These are phyloP conservation scores for Drosophila repletoides DNA, from an alignment of 1,140 invertebrate species.

Conservation along the genomic window DNA sequence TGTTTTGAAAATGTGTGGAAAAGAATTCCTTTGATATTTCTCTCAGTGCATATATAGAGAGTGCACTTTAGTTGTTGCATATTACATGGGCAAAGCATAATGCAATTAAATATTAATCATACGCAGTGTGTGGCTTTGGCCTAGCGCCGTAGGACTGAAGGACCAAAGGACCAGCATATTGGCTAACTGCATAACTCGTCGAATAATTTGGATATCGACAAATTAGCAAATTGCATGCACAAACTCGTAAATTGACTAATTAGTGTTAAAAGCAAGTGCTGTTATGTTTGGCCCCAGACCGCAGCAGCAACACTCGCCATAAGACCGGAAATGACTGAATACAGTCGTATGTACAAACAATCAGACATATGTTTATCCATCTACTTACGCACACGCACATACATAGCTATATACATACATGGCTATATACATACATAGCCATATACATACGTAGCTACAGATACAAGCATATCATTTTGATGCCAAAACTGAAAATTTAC, in stretches of 20 bases:
- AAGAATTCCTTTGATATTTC: no score
- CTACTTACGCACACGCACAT: not conserved
- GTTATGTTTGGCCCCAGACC: slow-evolving; percentile 39
- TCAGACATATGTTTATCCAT: no score
- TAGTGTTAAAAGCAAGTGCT: slow-evolving; percentile 62
- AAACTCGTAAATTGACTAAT: slow-evolving; percentile 63
- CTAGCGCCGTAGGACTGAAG: no score
- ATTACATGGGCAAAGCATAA: slow-evolving; percentile 48
- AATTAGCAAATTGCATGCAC: slow-evolving; percentile 67
- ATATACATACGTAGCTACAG: not conserved
- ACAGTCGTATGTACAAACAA: not conserved
- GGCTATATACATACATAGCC: not conserved
- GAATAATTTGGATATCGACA: slow-evolving; percentile 46
- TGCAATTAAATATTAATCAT: slow-evolving; percentile 79
- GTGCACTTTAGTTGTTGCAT: slow-evolving; percentile 46
- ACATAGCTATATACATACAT: not conserved
- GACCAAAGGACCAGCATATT: slow-evolving; percentile 20
- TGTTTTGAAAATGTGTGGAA: no score
- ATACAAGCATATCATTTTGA: not conserved
- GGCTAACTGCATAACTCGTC: slow-evolving; percentile 13
- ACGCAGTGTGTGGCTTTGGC: slow-evolving; percentile 59
- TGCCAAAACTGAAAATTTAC: slow-evolving; percentile 51
- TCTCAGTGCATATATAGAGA: not conserved
- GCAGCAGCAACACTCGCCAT: no score
- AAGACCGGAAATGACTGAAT: slow-evolving; percentile 3